Base-by-base conservation (phyloP, 2,113 vertebrate species). In the Taurulus bubalis region DNA sequence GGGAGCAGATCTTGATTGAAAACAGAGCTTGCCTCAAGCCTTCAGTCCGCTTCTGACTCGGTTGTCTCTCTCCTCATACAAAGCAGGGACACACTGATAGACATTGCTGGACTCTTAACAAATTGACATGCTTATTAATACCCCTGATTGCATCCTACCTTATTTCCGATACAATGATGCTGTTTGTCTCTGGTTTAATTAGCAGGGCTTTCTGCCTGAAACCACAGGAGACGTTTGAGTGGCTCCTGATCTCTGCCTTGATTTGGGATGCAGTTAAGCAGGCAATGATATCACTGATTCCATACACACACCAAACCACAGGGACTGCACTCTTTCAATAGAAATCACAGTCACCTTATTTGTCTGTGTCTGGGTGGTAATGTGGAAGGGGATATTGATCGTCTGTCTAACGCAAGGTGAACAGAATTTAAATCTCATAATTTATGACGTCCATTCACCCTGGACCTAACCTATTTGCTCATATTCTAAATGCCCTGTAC, bases 1-100 rank as follows among this genome's bases (percentile, higher is more conserved):
- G 74, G 81, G 82, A 87, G 32, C 30, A 2, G 47, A 68, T 63
- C 72, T 68, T 88, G 85, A 92, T 88, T 86, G 73, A 74, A 90
- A 91, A 83, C 87, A 86, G 87, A 86, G 75, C 80, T 79, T 4
- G 71, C 40, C 84, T 65, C 74, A 47, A 86, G 75, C 40, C 81
- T 63, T 75, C 53, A 84, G 79, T 80, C 74, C 45, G 64, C 74
- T 70, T 51, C 65, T 56, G 64, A 79, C 71, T 79, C 64, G 0
- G 38, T 55, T 49, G 66, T 74, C 71, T 75, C n/a, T 34, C 36
- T 15, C 18, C 12, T 84, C 60, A 80, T 76, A 72, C 65, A 26
- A 79, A 73, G 65, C 80, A 65, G 55, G 28, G 36, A 75, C 80
- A 16, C 28, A 1, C 59, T 26, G 58, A 64, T 56, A 28, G 73